Evolutionary conservation across 2,113 vertebrate species (phyloP).

Genomic region (Chaetura pelagica): DNA sequence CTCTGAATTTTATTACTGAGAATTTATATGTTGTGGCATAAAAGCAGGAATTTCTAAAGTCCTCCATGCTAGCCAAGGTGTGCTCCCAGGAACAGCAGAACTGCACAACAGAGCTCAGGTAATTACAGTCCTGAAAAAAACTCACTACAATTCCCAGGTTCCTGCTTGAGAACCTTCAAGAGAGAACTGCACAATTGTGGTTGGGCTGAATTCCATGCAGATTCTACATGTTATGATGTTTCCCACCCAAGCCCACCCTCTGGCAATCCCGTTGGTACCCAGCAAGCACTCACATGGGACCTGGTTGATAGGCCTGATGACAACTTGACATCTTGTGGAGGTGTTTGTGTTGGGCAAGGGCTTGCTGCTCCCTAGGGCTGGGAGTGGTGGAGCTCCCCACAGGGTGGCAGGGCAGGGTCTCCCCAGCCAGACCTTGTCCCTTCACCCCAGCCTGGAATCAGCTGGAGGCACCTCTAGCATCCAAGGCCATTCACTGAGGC

Average conservation of each 20-base stretch:
- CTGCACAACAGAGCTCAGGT: not conserved
- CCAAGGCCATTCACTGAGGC: not conserved
- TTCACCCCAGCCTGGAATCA: not conserved
- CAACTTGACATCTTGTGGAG: not conserved
- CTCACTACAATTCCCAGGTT: not conserved
- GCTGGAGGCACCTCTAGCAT: fast-evolving
- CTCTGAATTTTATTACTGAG: not conserved
- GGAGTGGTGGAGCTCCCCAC: fast-evolving
- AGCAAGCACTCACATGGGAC: not conserved
- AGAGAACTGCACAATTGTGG: not conserved
- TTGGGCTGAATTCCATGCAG: not conserved
- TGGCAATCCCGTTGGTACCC: fast-evolving
- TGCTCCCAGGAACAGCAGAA: not conserved
- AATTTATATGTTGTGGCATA: not conserved
- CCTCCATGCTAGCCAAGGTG: not conserved
- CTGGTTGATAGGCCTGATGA: not conserved
- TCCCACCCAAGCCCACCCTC: not conserved
- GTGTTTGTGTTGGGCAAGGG: not conserved
- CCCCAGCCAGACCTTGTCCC: not conserved
- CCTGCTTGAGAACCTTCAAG: not conserved
- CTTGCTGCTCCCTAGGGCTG: not conserved
- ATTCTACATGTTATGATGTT: not conserved
- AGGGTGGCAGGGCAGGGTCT: not conserved
- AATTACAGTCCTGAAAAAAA: not conserved
- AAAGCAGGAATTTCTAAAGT: not conserved